Conservation (phyloP, 2,797 vertebrate genomes). For the Dermochelys coriacea region DNA sequence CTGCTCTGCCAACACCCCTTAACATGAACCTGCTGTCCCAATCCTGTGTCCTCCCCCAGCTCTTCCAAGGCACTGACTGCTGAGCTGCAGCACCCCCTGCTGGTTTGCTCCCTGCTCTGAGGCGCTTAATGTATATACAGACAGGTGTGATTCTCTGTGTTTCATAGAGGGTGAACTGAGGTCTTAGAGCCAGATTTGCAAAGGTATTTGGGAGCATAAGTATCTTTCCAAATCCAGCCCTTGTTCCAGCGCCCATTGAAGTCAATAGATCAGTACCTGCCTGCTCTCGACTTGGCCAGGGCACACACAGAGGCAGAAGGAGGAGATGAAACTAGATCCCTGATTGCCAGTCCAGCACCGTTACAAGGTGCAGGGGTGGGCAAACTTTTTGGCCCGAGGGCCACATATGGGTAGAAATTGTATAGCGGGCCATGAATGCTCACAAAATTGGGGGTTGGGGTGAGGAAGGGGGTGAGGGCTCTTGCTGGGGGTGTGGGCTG, state of each 20-base stretch:
- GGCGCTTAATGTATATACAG: background rate
- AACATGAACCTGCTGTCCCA: background rate
- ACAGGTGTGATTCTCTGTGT: background rate
- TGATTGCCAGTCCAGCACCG: background rate
- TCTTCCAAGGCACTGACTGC: background rate
- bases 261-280: background rate
- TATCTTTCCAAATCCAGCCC: background rate
- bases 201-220: background rate
- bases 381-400: too few relatives aligned
- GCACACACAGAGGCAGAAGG: background rate
- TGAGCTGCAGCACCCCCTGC: background rate
- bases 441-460: too few relatives aligned
- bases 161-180: background rate
- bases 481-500: too few relatives aligned
- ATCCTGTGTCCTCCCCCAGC: background rate
- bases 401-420: too few relatives aligned
- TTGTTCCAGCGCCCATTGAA: background rate
- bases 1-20: background rate
- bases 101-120: background rate
- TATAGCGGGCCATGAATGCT: too few relatives aligned
- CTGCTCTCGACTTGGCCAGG: background rate
- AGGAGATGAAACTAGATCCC: background rate
- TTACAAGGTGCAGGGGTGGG: background rate
- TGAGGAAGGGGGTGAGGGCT: too few relatives aligned
- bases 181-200: background rate